Conservation (phyloP, 2,113 vertebrate genomes). For the Sporophila hypoxantha region DNA sequence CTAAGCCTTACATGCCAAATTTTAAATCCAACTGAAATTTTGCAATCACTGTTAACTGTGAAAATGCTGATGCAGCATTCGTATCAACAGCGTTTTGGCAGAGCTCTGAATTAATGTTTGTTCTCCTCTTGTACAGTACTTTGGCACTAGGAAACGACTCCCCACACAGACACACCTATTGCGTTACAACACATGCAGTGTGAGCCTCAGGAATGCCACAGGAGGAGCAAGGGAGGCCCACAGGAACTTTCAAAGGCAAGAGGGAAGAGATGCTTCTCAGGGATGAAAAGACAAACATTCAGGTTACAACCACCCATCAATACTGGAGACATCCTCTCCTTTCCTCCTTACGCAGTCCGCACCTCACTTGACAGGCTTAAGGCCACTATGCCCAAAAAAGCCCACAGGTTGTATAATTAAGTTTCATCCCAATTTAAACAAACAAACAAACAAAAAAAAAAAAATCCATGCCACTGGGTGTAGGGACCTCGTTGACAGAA, state of each 20-base stretch:
- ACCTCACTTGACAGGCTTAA: background rate
- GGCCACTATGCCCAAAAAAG: background rate
- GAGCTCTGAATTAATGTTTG: constrained; percentile 25
- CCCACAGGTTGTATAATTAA: background rate
- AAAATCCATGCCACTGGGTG: background rate
- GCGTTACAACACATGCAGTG: background rate
- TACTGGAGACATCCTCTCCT: background rate
- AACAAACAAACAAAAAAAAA: background rate
- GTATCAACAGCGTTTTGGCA: constrained; percentile 1
- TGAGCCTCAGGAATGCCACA: background rate
- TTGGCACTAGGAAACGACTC: constrained; percentile 14
- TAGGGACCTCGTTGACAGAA: background rate
- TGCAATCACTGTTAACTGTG: constrained; percentile 45
- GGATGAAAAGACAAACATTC: background rate
- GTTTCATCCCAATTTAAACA: background rate
- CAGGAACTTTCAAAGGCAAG: background rate
- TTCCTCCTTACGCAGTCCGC: background rate
- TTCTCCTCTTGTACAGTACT: constrained; percentile 21
- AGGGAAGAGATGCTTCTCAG: background rate
- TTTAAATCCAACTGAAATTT: constrained; percentile 54
- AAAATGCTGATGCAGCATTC: constrained; percentile 51
- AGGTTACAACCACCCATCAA: background rate
- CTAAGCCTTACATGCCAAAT: constrained; percentile 31
- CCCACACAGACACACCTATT: constrained; percentile 41
- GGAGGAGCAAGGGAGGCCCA: background rate